These are phyloP conservation scores for Pyrrhia umbra DNA, from an alignment of 2,888 invertebrate species.

Conservation along the genomic window DNA sequence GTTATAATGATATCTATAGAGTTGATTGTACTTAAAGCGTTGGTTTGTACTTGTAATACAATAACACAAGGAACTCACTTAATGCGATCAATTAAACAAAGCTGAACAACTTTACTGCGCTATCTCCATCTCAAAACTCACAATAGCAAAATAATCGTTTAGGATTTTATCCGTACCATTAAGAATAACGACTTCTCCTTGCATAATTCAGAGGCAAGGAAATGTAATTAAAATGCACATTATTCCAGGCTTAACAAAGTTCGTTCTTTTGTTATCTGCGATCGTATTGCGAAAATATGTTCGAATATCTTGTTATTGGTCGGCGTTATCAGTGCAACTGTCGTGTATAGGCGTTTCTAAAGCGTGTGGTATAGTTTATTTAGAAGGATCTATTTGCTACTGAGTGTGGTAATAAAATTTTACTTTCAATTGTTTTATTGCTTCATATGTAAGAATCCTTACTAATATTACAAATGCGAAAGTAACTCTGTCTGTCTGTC, in stretches of 20 bases:
- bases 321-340: slow-evolving; percentile 72
- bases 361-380: background rate
- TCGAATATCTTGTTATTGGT: slow-evolving; percentile 70
- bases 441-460: no score
- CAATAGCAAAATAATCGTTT: slow-evolving; percentile 76
- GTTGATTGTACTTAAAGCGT: background rate
- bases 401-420: background rate
- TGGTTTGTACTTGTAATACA: background rate
- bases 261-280: slow-evolving; percentile 61
- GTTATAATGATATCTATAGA: background rate
- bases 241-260: slow-evolving; percentile 63
- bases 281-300: slow-evolving; percentile 77
- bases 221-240: slow-evolving; percentile 85
- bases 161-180: slow-evolving; percentile 80
- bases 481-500: no score
- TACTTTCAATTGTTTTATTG: no score
- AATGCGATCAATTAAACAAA: slow-evolving; percentile 52
- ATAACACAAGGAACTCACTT: slow-evolving; percentile 29
- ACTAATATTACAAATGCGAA: no score
- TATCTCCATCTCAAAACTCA: slow-evolving; percentile 64
- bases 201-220: slow-evolving; percentile 79
- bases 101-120: slow-evolving; percentile 44
- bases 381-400: background rate
- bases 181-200: slow-evolving; percentile 78
- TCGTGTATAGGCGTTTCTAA: slow-evolving; percentile 44